Percentiles rank a stretch among this genome's conserved stretches.
These are phyloP conservation scores for Aporophyla nigra DNA, from an alignment of 2,888 invertebrate species.

Conservation along the genomic window DNA sequence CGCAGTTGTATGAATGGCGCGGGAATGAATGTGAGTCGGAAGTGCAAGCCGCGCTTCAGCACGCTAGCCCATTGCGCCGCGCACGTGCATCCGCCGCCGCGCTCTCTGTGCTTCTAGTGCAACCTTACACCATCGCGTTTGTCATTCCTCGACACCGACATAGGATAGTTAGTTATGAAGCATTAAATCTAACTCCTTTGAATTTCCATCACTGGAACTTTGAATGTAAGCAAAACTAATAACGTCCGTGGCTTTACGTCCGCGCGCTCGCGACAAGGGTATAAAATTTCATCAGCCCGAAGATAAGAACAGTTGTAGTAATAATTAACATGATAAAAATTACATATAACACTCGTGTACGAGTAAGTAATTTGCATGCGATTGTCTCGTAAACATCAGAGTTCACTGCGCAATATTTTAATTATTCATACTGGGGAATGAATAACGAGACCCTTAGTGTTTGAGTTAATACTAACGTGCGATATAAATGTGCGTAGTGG, in stretches of 20 bases:
- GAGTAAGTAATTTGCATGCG: constrained; percentile 74
- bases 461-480: constrained; percentile 60
- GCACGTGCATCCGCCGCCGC: constrained; percentile 80
- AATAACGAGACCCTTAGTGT: constrained; percentile 66
- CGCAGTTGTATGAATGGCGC: constrained; percentile 89
- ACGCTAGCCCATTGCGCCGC: constrained; percentile 83
- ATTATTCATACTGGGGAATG: constrained; percentile 69
- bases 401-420: constrained; percentile 78
- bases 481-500: constrained; percentile 55
- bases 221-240: constrained; percentile 57
- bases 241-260: constrained; percentile 65
- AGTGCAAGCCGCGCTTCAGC: constrained; percentile 85
- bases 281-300: constrained; percentile 76
- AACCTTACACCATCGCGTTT: constrained; percentile 45
- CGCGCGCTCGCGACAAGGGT: constrained; percentile 70
- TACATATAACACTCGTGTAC: constrained; percentile 74
- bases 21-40: constrained; percentile 89
- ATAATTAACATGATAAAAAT: constrained; percentile 77
- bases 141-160: constrained; percentile 24
- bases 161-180: constrained; percentile 21
- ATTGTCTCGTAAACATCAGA: constrained; percentile 77
- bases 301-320: constrained; percentile 74
- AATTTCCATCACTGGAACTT: constrained; percentile 31
- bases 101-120: constrained; percentile 40
- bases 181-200: constrained; percentile 39